Evolutionary conservation across 2,113 vertebrate genomes (phyloP).

Genomic region (Gallinago jamesoni): DNA sequence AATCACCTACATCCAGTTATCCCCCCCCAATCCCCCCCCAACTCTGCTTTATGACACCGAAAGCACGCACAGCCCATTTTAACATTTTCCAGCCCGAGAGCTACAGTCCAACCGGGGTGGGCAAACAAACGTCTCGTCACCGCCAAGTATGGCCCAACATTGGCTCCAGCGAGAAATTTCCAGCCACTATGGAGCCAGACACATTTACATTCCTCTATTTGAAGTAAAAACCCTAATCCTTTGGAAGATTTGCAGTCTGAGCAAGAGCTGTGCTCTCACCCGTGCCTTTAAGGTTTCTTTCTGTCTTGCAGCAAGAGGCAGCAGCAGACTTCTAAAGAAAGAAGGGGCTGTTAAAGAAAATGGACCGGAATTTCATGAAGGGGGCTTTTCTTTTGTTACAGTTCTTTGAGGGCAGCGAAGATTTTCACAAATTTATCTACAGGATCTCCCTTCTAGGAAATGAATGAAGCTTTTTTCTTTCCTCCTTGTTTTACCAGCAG

Average conservation of each 20-base stretch:
- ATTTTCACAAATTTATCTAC: background rate
- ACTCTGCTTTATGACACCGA: background rate
- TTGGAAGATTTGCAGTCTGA: constrained; percentile 64
- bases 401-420: background rate
- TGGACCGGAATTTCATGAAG: background rate
- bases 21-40: background rate
- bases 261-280: constrained; percentile 41
- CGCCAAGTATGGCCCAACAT: constrained; percentile 66
- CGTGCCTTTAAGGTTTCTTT: constrained; percentile 1
- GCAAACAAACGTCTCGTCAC: constrained; percentile 51
- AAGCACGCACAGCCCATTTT: constrained; percentile 20
- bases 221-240: constrained; percentile 68
- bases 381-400: background rate
- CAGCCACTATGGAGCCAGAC: constrained; percentile 74
- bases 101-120: constrained; percentile 41
- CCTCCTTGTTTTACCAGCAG: background rate
- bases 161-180: constrained; percentile 69
- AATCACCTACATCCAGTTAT: background rate
- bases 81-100: constrained; percentile 50
- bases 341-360: background rate
- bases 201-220: constrained; percentile 74
- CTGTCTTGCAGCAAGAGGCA: constrained; percentile 6
- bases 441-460: background rate
- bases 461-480: background rate
- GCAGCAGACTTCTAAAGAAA: background rate